phyloP scores from a whole-genome alignment of 1,140 invertebrate genomes.

The Drosophila novamexicana region DNA sequence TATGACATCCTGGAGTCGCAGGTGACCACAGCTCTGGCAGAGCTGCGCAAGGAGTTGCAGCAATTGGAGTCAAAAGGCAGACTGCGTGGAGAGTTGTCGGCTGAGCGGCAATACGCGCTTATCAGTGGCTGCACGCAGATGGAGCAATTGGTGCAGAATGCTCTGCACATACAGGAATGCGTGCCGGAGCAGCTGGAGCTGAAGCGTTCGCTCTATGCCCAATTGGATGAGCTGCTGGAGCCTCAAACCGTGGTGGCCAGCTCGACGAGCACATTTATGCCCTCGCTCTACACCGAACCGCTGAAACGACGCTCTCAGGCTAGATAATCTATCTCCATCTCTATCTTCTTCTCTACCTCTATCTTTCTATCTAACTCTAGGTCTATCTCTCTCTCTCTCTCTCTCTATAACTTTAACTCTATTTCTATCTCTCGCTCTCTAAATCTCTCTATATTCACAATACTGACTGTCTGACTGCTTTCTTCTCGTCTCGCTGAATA shows the following conservation, averaged over 20 bases:
- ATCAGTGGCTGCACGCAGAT: slow-evolving; percentile 90
- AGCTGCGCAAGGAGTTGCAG: slow-evolving; percentile 91
- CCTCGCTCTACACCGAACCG: slow-evolving; percentile 92
- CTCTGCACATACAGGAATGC: slow-evolving; percentile 94
- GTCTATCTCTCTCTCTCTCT: not conserved
- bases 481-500: not conserved
- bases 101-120: slow-evolving; percentile 90
- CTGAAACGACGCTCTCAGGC: slow-evolving; percentile 66
- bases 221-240: slow-evolving; percentile 90
- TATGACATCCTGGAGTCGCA: slow-evolving; percentile 93
- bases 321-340: not conserved
- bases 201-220: slow-evolving; percentile 91
- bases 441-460: not conserved
- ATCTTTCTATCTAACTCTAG: not conserved
- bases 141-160: slow-evolving; percentile 87
- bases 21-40: slow-evolving; percentile 89
- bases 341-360: not conserved
- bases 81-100: slow-evolving; percentile 89
- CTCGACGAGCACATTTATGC: slow-evolving; percentile 95
- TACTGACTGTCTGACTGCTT: not conserved
- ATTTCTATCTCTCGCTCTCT: not conserved
- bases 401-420: not conserved
- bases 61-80: slow-evolving; percentile 89
- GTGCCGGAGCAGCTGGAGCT: slow-evolving; percentile 95
- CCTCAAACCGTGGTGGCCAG: slow-evolving; percentile 91